Base-by-base conservation (phyloP, 2,888 invertebrate genomes). In the Ceramica pisi region DNA sequence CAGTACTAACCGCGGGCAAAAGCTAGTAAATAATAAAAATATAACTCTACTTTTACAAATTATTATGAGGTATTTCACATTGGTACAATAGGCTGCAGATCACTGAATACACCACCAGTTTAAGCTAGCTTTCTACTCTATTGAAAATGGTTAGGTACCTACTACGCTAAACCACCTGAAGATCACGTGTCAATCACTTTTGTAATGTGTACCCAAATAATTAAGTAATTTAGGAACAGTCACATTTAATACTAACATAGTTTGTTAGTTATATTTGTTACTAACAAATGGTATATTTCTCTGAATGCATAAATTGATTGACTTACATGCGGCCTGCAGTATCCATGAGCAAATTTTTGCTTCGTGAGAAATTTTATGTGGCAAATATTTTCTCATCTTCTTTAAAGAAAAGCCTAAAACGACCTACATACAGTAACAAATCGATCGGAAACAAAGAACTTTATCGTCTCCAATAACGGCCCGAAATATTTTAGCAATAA, bases 401-500 rank as follows among this genome's bases (percentile, higher is more conserved):
- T 21, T 19, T 1, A 55, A 41, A 63, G 1, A 48, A 55, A 60
- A 41, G 5, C 10, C 14, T 31, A 55, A 46, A 10, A 48, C 21
- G 60, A 51, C 61, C 26, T 50, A 61, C 35, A 1, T 46, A 53
- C 23, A 53, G 23, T 65, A 63, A 35, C 35, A 56, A 75, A 65
- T 74, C 60, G 63, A 46, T 73, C 50, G 65, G 31, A 56, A 67
- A 75, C 66, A 67, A 64, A 68, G 16, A 19, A 50, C 60, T 67
- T 53, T 81, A 71, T 61, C 51, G 66, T 23, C 59, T 14, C 55
- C 68, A 73, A 80, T 73, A 71, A 69, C 35, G 78, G 23, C 56
- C 46, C 19, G 56, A 69, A 69, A 57, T 55, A 61, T 53, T 63
- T 67, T 21, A 74, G 44, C 67, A 67, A 76, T 75, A 76, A 68